These are phyloP conservation scores for Alces alces DNA, from an alignment of 2,113 vertebrate species.

Conservation along the genomic window DNA sequence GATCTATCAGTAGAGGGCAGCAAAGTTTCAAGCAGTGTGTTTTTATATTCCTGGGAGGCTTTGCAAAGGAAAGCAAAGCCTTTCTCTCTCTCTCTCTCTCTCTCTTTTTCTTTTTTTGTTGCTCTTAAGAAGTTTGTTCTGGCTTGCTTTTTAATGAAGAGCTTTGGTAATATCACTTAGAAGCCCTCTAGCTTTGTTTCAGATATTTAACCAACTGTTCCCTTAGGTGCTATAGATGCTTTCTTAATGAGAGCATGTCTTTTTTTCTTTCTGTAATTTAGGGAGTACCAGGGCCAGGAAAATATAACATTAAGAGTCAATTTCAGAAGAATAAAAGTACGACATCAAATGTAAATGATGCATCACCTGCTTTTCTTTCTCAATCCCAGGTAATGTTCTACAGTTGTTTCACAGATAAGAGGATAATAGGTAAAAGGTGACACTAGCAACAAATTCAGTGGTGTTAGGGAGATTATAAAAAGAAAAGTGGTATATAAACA, in stretches of 20 bases:
- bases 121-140: background rate
- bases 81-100: background rate
- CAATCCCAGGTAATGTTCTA: slow-evolving; percentile 64
- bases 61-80: background rate
- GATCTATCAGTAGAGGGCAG: slow-evolving; percentile 28
- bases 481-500: background rate
- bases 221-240: background rate
- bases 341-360: background rate
- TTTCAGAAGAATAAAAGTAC: slow-evolving; percentile 59
- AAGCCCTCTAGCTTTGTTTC: slow-evolving; percentile 4
- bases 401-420: background rate
- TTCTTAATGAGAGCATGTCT: background rate
- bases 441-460: background rate
- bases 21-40: slow-evolving; percentile 4
- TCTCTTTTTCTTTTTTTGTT: background rate
- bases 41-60: background rate
- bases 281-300: slow-evolving; percentile 72
- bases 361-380: slow-evolving; percentile 72
- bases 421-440: background rate
- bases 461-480: slow-evolving; percentile 3
- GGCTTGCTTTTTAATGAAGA: slow-evolving; percentile 43
- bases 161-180: background rate
- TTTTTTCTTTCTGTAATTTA: slow-evolving; percentile 59
- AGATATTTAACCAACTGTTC: slow-evolving; percentile 16
- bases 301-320: slow-evolving; percentile 72